These are phyloP conservation scores for Phyllostomus discolor DNA, from an alignment of 2,113 vertebrate species.

Conservation along the genomic window DNA sequence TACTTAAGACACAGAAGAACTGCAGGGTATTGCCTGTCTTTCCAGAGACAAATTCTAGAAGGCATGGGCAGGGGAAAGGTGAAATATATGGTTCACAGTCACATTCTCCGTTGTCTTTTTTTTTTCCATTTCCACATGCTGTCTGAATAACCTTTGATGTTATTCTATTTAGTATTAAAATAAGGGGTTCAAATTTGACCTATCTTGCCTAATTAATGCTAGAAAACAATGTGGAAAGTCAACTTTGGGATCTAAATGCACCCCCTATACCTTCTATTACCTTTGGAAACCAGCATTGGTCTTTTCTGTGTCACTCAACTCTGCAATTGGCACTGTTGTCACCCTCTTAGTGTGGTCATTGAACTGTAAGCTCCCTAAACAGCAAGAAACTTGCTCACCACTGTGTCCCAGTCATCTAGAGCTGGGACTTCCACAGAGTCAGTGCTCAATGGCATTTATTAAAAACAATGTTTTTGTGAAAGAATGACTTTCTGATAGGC, in stretches of 20 bases:
- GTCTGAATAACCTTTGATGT: background rate
- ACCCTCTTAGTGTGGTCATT: background rate
- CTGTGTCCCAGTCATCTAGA: background rate
- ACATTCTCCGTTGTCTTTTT: background rate
- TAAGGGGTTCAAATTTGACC: background rate
- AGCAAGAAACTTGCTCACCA: background rate
- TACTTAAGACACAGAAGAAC: background rate
- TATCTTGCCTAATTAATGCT: background rate
- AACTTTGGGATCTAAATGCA: background rate
- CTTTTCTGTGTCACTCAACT: background rate
- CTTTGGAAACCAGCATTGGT: background rate
- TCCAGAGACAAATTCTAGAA: background rate
- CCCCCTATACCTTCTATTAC: background rate
- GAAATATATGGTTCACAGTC: background rate
- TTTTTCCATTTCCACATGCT: background rate
- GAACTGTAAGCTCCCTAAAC: background rate
- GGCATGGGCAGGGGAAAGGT: background rate
- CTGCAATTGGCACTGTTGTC: background rate
- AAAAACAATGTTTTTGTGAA: background rate
- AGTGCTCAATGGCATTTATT: background rate
- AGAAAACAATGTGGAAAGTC: background rate
- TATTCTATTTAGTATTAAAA: background rate
- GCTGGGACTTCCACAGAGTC: background rate
- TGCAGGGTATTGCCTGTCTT: background rate
- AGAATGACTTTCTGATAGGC: background rate